Conservation (phyloP, 1,140 invertebrate species). For the Piezodorus guildinii region DNA sequence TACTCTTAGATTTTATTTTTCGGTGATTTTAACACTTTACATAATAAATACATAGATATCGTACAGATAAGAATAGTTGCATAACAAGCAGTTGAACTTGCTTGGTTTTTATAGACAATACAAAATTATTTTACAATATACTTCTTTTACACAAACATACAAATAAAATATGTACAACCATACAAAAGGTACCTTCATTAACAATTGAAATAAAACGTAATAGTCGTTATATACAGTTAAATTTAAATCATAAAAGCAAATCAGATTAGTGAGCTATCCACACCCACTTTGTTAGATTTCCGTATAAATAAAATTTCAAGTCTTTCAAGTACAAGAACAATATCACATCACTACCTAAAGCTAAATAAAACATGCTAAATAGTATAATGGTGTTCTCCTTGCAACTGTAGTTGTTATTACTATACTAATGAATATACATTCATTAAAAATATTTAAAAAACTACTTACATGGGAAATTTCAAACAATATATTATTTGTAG, state of each 20-base stretch:
- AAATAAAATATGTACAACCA: constrained; percentile 11
- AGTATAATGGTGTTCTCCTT: constrained; percentile 9
- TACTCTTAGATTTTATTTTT: constrained; percentile 12
- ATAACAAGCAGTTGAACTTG: constrained; percentile 3
- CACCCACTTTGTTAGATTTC: background rate
- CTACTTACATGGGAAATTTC: background rate
- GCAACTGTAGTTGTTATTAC: background rate
- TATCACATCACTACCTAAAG: constrained; percentile 15
- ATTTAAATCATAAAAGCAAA: background rate
- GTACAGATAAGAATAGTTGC: no score
- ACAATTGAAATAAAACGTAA: background rate
- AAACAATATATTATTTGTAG: constrained; percentile 4
- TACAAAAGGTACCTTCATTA: background rate
- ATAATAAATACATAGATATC: constrained; percentile 7
- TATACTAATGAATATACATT: no score
- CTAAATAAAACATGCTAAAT: constrained; percentile 10
- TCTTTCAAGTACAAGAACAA: constrained; percentile 14
- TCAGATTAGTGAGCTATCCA: constrained; percentile 14
- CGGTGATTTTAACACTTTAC: constrained; percentile 11
- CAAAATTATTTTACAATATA: constrained; percentile 10
- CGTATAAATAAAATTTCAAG: constrained; percentile 1
- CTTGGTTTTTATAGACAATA: constrained; percentile 10
- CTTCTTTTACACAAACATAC: constrained; percentile 5
- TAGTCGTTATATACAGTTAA: background rate
- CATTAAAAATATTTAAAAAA: background rate